Base-by-base conservation (phyloP, 2,888 invertebrate species). In the Epinotia brunnichana region DNA sequence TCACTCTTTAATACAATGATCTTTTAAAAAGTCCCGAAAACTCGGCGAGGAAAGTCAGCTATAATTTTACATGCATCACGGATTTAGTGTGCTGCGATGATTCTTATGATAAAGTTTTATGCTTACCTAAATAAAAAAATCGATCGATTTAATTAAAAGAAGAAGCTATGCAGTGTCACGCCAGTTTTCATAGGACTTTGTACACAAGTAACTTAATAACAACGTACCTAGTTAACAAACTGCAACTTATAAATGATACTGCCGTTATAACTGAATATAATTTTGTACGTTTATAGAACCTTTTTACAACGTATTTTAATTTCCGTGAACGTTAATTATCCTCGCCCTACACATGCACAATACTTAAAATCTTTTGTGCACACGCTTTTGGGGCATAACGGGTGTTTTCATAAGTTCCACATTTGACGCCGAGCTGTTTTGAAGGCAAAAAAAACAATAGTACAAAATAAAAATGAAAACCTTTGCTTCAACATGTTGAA, bases 361-460 rank as follows among this genome's bases (percentile, higher is more conserved):
- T 53, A 53, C 35, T 63, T 29, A 17, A 53, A 62, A 64, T 35
- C 53, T 17, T 63, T 53, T 54, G 35, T 54, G 53, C 39, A 35
- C 19, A 19, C 17, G 39, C 54, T 54, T 64, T 39, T 41, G 39
- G 21, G 39, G 15, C 3, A 54, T 21, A 39, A n/a, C 9, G 15
- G 7, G 39, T 41, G 35, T 64, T 53, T 53, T 53, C 35, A 21
- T 64, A 35, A 51, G 51, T 11, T 41, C 54, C 39, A 64, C 19
- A 54, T 64, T 54, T 56, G n/a, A 21, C n/a, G 54, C 39, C 19
- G 53, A 9, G 29, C 29, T 63, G n/a, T 41, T 63, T 48, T 51
- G 17, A 63, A 29, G 39, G 54, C 64, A 10, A 66, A 51, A 21
- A 41, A 63, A 53, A 64, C 53, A 64, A 53, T n/a, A 29, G 51